Conservation (phyloP, 2,113 vertebrate species). For the Chunga burmeisteri region DNA sequence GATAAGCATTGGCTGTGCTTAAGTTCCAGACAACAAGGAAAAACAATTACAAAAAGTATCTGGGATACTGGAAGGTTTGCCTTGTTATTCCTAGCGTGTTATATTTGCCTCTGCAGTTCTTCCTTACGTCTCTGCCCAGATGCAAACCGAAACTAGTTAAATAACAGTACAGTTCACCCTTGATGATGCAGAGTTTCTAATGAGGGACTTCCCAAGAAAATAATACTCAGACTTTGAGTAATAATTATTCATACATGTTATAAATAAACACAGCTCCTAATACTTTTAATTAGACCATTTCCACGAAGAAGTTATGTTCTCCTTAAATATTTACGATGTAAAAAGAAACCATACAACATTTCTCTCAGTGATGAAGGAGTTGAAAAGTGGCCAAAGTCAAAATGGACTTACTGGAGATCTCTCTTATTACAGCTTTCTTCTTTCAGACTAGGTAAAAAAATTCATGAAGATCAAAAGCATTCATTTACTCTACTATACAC, state of each 20-base stretch:
- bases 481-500: neutral
- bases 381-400: neutral
- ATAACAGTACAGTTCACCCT: constrained; percentile 28
- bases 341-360: neutral
- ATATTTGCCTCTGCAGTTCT: neutral
- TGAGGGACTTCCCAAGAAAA: constrained; percentile 73
- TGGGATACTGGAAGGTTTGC: constrained; percentile 7
- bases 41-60: neutral
- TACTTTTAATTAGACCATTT: constrained; percentile 31
- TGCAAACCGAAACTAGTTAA: constrained; percentile 57
- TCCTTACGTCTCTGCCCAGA: neutral
- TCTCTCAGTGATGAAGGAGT: neutral
- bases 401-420: neutral
- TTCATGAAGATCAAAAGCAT: neutral
- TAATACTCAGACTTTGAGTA: constrained; percentile 51
- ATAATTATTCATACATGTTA: constrained; percentile 58
- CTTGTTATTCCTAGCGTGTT: neutral
- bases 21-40: neutral
- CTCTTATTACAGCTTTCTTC: neutral
- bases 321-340: neutral
- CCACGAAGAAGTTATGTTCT: neutral
- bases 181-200: constrained; percentile 66
- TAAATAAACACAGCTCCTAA: constrained; percentile 52
- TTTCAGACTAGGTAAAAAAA: neutral
- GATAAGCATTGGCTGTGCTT: neutral